Evolutionary conservation across 1,140 invertebrate genomes (phyloP), one percentile per base, ranked within the genome.

Genomic region (Holotrichia oblita): DNA sequence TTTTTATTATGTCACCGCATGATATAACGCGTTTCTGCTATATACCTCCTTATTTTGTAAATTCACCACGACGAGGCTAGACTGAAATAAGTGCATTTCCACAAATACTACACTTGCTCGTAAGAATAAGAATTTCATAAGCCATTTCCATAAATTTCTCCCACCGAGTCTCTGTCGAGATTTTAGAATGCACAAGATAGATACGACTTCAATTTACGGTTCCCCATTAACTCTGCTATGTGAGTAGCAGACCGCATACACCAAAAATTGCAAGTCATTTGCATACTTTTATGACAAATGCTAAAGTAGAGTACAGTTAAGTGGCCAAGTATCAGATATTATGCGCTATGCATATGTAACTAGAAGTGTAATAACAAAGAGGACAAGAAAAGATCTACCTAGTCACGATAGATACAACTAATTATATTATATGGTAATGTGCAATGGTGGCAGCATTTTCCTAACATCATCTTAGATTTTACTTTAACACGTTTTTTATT

Each of bases 211-310:
- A 17, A 55, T 55, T 55, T 55, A 55, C 14, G 48, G 48, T 17
- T 14, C 14, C n/a, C n/a, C 48, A 17, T 55, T 55, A 55, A 55
- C 17, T 17, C 17, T 55, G n/a, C 48, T 55, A n/a, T 55, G 17
- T n/a, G 48, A 55, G 6, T 10, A 55, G 48, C n/a, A 55, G n/a
- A 14, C 14, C 14, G 48, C 48, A 17, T 55, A 55, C 48, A 17
- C 48, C 48, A 55, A 55, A 55, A 55, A 55, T 55, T 55, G 48
- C 48, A 55, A 55, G 14, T 6, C 48, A 55, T 55, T 55, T 55
- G 48, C 48, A 55, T 55, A 55, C 48, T n/a, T 55, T 55, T 55
- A 55, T 55, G 48, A 55, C 48, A 17, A 55, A 55, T 55, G 48
- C 14, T 17, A 17, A 17, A 17, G 14, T 14, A 55, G 48, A 4